These are phyloP conservation scores for Gryllus bimaculatus DNA, from an alignment of 1,140 invertebrate species.

Conservation along the genomic window DNA sequence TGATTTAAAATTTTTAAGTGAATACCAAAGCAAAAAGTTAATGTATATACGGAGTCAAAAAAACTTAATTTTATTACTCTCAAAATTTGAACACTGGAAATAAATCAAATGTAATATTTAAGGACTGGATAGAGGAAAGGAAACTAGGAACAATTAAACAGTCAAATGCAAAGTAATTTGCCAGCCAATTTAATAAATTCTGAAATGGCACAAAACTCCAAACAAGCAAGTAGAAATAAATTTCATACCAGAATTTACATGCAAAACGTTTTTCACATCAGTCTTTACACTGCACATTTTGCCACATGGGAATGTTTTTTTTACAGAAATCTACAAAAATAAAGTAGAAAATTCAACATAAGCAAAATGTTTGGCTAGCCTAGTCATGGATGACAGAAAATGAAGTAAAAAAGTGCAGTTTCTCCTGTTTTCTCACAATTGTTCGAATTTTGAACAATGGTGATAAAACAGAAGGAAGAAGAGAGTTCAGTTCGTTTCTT, in stretches of 20 bases:
- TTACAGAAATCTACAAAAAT: constrained; percentile 2
- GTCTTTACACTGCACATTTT: background rate
- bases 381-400: background rate
- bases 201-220: constrained; percentile 13
- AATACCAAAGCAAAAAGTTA: too few species aligned
- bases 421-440: too few species aligned
- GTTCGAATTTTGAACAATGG: background rate
- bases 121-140: too few species aligned
- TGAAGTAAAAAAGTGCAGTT: constrained; percentile 7
- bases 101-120: too few species aligned
- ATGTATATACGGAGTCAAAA: too few species aligned
- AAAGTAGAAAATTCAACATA: constrained; percentile 8
- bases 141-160: too few species aligned
- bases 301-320: background rate
- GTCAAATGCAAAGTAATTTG: background rate
- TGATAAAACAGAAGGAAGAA: background rate
- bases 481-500: background rate
- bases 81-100: too few species aligned
- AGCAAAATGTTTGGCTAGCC: background rate
- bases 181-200: constrained; percentile 10
- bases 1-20: too few species aligned
- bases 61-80: too few species aligned
- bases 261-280: background rate
- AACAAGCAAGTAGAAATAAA: background rate
- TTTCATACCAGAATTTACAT: background rate